Conservation (phyloP, 2,888 invertebrate species). For the Ophion slaviceki region DNA sequence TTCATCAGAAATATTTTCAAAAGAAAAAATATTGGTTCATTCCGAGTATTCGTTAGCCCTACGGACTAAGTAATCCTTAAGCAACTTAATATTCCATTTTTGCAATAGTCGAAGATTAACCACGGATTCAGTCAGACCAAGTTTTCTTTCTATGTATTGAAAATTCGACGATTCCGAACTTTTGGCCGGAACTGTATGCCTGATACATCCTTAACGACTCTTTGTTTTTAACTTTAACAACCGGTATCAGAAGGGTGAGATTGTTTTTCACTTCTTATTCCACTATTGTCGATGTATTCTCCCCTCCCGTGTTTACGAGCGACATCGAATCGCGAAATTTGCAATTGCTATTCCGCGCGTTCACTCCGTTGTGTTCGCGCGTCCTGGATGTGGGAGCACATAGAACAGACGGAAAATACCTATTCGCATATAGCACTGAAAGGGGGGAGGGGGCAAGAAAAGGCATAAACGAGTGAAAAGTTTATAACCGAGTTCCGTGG, state of each 20-base stretch:
- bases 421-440: background rate
- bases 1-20: too few relatives aligned
- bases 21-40: too few relatives aligned
- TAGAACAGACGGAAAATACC: slow-evolving; percentile 18
- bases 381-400: background rate
- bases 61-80: too few relatives aligned
- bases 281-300: slow-evolving; percentile 2
- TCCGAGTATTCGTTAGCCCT: too few relatives aligned
- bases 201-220: background rate
- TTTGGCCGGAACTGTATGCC: background rate
- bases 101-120: too few relatives aligned
- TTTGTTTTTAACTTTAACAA: slow-evolving; percentile 6
- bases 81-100: too few relatives aligned
- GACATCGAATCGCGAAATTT: slow-evolving; percentile 17
- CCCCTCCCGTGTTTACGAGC: slow-evolving; percentile 40
- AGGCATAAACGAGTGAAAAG: slow-evolving; percentile 12
- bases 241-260: slow-evolving; percentile 13
- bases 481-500: slow-evolving; percentile 13
- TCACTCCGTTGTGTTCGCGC: slow-evolving; percentile 6
- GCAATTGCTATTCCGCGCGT: background rate
- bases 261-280: slow-evolving; percentile 34
- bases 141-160: too few relatives aligned
- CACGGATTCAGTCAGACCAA: too few relatives aligned
- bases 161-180: background rate
- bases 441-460: background rate